Percentiles rank a stretch among this genome's conserved stretches.
phyloP scores from a whole-genome alignment of 2,888 invertebrate species.

The Macrophya annulata region DNA sequence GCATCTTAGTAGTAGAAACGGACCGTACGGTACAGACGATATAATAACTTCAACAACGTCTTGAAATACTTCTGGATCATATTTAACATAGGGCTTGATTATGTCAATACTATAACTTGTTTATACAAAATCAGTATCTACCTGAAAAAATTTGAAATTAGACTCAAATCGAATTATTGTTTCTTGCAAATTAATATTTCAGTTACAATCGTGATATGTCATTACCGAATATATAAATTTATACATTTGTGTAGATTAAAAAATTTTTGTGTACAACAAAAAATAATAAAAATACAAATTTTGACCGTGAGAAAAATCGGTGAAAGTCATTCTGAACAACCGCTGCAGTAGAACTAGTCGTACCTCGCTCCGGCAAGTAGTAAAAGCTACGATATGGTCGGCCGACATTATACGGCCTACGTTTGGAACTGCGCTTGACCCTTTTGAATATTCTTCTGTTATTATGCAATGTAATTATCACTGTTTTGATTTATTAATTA shows the following conservation, averaged over 20 bases:
- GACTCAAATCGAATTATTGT: not conserved
- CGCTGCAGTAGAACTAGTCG: slow-evolving; percentile 29
- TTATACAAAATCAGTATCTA: not conserved
- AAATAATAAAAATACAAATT: not conserved
- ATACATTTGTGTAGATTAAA: not conserved
- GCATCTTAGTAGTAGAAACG: not conserved
- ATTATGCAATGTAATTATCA: not conserved
- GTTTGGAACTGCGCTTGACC: not conserved
- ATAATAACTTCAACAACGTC: not conserved
- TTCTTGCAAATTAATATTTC: not conserved
- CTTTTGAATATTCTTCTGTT: not conserved
- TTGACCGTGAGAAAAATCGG: slow-evolving; percentile 10
- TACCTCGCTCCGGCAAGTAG: slow-evolving; percentile 11
- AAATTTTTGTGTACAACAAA: not conserved
- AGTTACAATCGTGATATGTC: not conserved
- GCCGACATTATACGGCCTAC: not conserved
- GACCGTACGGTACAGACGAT: not conserved
- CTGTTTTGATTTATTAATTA: not conserved
- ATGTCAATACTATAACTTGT: not conserved
- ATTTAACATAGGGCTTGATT: not conserved
- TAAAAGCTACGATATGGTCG: not conserved
- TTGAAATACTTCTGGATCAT: not conserved
- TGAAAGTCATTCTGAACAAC: not conserved
- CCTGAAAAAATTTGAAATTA: not conserved
- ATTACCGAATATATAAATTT: not conserved